Conservation (phyloP, 2,113 vertebrate genomes). For the Pedionomus torquatus region DNA sequence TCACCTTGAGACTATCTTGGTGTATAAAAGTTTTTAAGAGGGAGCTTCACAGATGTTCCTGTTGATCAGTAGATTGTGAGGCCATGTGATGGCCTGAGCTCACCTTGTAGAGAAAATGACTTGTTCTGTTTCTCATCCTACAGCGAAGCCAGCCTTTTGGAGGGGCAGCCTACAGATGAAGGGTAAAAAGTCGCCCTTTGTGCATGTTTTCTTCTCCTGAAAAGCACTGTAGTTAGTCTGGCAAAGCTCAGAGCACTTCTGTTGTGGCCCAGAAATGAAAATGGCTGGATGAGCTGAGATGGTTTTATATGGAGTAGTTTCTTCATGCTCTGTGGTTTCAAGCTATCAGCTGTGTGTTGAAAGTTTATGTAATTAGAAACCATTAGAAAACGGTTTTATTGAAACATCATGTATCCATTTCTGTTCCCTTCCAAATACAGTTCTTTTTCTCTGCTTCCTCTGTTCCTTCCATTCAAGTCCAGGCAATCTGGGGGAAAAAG, state of each 20-base stretch:
- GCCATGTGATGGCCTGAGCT: not conserved
- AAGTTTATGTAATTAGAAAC: not conserved
- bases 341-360: not conserved
- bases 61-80: not conserved
- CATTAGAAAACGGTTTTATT: not conserved
- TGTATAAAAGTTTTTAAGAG: not conserved
- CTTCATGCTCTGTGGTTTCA: not conserved
- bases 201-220: not conserved
- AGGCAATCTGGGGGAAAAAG: not conserved
- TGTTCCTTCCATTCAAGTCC: not conserved
- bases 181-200: not conserved
- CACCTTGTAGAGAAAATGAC: rapidly evolving
- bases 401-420: not conserved
- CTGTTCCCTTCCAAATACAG: not conserved
- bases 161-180: not conserved
- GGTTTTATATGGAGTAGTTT: not conserved
- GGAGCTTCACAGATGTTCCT: not conserved
- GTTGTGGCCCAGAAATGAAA: not conserved
- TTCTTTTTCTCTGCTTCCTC: not conserved
- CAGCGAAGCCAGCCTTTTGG: not conserved
- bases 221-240: not conserved
- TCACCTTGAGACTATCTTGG: not conserved
- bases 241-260: not conserved
- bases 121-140: not conserved
- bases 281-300: not conserved